A percentile compares a stretch with the other conserved stretches of the same genome.
Conservation (phyloP, 2,113 vertebrate species). For the Neomonachus schauinslandi region DNA sequence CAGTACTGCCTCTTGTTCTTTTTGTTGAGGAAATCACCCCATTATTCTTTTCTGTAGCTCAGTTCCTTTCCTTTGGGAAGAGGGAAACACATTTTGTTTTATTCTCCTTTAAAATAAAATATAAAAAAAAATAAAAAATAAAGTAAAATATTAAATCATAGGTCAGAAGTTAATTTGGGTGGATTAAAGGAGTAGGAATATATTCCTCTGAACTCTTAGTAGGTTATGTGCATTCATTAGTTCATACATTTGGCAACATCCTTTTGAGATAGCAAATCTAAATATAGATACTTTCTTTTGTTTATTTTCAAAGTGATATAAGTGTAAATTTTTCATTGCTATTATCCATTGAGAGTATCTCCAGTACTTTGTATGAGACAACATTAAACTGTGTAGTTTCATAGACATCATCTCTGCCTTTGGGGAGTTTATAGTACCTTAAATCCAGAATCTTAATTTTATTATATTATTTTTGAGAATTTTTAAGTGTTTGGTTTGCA, state of each 20-base stretch:
- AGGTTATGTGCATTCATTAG: conserved; percentile 21
- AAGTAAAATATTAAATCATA: not conserved
- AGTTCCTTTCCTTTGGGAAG: not conserved
- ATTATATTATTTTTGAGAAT: not conserved
- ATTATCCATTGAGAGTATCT: not conserved
- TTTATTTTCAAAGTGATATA: conserved; percentile 16
- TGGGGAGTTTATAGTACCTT: not conserved
- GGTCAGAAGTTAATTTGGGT: not conserved
- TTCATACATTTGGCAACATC: not conserved
- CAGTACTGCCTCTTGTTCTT: too few species aligned
- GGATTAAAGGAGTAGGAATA: not conserved
- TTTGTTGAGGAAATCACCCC: not conserved
- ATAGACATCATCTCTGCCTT: not conserved
- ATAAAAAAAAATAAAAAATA: not conserved
- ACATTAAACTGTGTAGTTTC: conserved; percentile 1
- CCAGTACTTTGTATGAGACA: not conserved
- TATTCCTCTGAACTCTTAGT: not conserved
- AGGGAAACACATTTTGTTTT: not conserved
- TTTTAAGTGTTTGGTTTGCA: conserved; percentile 12
- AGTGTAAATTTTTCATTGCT: not conserved
- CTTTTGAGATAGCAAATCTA: not conserved
- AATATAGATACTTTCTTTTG: not conserved
- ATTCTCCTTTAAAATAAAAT: conserved; percentile 28
- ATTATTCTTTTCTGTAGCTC: not conserved
- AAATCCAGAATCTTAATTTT: not conserved